Evolutionary conservation across 1,140 invertebrate species (phyloP).

Genomic region (Antheraea mylitta): DNA sequence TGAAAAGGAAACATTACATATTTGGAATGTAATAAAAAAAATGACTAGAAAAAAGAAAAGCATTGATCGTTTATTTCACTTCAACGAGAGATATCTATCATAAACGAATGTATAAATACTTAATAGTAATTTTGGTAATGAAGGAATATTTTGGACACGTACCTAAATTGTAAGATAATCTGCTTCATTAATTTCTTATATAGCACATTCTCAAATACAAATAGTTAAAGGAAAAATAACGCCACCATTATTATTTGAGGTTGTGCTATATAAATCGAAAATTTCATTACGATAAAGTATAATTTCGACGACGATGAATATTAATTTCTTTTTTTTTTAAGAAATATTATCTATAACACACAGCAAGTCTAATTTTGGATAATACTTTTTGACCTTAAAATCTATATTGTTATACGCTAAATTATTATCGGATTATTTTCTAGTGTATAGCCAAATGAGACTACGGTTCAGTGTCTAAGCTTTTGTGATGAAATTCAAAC

Average conservation of each 20-base stretch:
- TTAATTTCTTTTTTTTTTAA: slow-evolving; percentile 47
- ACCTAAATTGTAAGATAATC: slow-evolving; percentile 15
- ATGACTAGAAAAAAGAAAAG: slow-evolving; percentile 68
- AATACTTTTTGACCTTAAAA: slow-evolving; percentile 75
- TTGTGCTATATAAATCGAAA: slow-evolving; percentile 30
- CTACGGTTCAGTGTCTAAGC: slow-evolving; percentile 60
- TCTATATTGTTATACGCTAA: slow-evolving; percentile 65
- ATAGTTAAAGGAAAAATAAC: slow-evolving; percentile 25
- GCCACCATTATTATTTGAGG: slow-evolving; percentile 23
- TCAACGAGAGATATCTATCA: slow-evolving; percentile 49
- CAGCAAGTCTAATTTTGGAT: slow-evolving; percentile 73
- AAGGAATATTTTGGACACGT: slow-evolving; percentile 37
- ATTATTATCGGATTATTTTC: slow-evolving; percentile 66
- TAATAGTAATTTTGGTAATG: slow-evolving; percentile 32
- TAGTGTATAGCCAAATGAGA: slow-evolving; percentile 59
- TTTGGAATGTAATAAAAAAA: slow-evolving; percentile 69
- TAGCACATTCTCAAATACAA: slow-evolving; percentile 37
- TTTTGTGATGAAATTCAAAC: slow-evolving; percentile 36
- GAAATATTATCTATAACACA: slow-evolving; percentile 68
- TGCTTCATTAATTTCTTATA: slow-evolving; percentile 16
- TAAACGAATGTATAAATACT: slow-evolving; percentile 34
- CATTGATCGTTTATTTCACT: slow-evolving; percentile 41
- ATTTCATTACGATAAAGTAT: slow-evolving; percentile 28
- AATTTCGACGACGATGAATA: slow-evolving; percentile 48
- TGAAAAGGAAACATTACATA: slow-evolving; percentile 55